These are phyloP conservation scores for Frankliniella intonsa DNA, from an alignment of 2,888 invertebrate genomes.

Conservation along the genomic window DNA sequence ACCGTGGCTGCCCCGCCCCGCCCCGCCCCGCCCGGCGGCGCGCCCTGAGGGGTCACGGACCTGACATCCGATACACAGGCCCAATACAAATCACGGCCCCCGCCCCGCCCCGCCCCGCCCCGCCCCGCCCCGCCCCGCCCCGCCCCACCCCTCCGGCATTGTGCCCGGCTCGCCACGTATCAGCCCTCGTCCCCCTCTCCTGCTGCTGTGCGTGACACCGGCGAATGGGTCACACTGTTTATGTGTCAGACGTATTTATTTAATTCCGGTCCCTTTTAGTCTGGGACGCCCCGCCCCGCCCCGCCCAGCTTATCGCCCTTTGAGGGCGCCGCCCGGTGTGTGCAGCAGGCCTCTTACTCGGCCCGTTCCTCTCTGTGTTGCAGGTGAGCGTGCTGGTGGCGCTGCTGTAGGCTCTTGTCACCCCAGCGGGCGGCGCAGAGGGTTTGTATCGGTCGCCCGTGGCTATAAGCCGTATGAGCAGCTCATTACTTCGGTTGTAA, in stretches of 20 bases:
- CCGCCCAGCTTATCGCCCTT: not conserved
- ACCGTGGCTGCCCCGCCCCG: not conserved
- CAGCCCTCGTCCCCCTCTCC: not conserved
- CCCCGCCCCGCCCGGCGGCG: not conserved
- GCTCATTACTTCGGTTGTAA: too few relatives aligned
- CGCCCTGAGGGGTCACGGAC: not conserved
- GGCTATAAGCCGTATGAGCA: too few relatives aligned
- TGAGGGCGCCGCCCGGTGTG: not conserved
- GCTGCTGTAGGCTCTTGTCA: too few relatives aligned
- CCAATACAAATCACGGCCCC: not conserved
- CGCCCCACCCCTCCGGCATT: not conserved
- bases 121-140: not conserved
- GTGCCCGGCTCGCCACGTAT: too few relatives aligned
- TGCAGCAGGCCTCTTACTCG: not conserved
- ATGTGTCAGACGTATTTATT: conserved; percentile 20
- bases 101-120: not conserved
- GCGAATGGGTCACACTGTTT: conserved; percentile 10
- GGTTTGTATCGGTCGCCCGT: too few relatives aligned
- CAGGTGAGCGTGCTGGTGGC: too few relatives aligned
- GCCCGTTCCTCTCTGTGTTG: not conserved
- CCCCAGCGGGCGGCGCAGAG: too few relatives aligned
- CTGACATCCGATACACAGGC: not conserved
- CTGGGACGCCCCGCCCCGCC: not conserved
- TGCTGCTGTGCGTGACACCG: not conserved
- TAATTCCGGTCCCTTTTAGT: not conserved